phyloP scores from a whole-genome alignment of 2,888 invertebrate genomes.

The Cotesia congregata region DNA sequence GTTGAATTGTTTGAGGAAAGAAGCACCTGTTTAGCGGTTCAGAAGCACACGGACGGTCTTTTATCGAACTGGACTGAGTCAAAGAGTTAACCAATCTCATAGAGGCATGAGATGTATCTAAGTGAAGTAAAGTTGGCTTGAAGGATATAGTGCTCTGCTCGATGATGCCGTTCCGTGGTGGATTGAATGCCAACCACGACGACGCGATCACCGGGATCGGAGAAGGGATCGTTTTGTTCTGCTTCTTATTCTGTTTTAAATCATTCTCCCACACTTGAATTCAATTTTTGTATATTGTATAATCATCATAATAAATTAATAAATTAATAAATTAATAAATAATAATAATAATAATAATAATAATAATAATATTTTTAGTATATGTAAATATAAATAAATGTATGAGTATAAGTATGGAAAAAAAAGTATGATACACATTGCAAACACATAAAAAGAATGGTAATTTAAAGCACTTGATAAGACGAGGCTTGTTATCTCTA shows the following conservation, averaged over 20 bases:
- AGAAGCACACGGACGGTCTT: slow-evolving; percentile 12
- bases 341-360: no score
- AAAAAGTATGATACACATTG: background rate
- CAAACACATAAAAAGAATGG: background rate
- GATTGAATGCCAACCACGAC: background rate
- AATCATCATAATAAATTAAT: no score
- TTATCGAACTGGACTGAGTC: slow-evolving; percentile 55
- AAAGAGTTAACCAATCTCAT: slow-evolving; percentile 55
- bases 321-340: no score
- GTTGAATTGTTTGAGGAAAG: no score
- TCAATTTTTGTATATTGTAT: no score
- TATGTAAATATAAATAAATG: no score
- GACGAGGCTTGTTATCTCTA: background rate
- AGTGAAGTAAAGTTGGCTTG: slow-evolving; percentile 44
- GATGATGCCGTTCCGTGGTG: background rate
- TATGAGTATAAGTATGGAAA: background rate
- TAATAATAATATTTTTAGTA: no score
- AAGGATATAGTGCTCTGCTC: slow-evolving; percentile 39
- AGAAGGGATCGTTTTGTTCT: slow-evolving; percentile 27
- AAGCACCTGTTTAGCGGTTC: background rate
- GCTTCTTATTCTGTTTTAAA: background rate
- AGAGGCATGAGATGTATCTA: slow-evolving; percentile 50
- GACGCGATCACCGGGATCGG: slow-evolving; percentile 25
- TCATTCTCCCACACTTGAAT: slow-evolving; percentile 6
- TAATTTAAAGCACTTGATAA: background rate